Conservation (phyloP, 2,113 vertebrate genomes). For the Trematomus loennbergii region DNA sequence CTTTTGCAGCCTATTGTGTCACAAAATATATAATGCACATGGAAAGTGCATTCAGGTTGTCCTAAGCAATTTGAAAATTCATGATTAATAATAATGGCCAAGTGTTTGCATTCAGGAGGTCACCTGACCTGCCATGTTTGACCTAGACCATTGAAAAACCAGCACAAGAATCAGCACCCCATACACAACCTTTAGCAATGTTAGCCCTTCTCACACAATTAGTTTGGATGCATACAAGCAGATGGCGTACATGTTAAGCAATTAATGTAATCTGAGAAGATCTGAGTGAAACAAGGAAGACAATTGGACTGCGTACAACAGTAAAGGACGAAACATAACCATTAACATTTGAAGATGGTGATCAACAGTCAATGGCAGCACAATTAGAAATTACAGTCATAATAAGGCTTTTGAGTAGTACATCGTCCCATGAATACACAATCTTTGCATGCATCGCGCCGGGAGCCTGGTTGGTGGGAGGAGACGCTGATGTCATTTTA, state of each 20-base stretch:
- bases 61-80: not conserved
- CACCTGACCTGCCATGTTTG: not conserved
- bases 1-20: not conserved
- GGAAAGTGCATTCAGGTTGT: not conserved
- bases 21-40: not conserved
- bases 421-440: not conserved
- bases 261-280: not conserved
- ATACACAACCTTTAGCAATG: not conserved
- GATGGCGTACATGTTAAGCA: no score
- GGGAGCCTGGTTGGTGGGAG: slow-evolving; percentile 43
- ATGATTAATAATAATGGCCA: not conserved
- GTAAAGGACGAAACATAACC: not conserved
- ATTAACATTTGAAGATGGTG: not conserved
- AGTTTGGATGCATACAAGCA: not conserved
- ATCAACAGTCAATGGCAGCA: not conserved
- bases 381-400: not conserved
- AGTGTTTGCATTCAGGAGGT: not conserved
- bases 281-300: not conserved
- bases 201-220: not conserved
- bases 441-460: slow-evolving; percentile 39
- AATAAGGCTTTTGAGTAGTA: not conserved
- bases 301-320: not conserved
- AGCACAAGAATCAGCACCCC: not conserved
- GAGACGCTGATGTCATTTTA: slow-evolving; percentile 70
- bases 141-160: not conserved